Percentiles rank a stretch among this genome's conserved stretches.
Conservation (phyloP, 2,113 vertebrate genomes). For the Pseudopipra pipra region DNA sequence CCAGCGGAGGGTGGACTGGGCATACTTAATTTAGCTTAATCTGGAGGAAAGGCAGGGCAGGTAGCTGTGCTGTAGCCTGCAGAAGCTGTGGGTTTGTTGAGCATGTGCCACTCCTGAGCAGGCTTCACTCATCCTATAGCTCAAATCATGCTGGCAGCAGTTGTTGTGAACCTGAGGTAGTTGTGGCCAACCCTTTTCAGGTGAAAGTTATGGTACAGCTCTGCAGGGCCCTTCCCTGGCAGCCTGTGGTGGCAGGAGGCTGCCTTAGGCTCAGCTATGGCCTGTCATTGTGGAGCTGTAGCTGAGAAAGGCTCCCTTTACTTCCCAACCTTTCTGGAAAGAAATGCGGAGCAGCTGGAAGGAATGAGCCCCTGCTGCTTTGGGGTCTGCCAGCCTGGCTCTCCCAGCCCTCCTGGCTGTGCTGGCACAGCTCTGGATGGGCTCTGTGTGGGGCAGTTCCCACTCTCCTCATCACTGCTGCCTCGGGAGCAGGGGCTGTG, state of each 20-base stretch:
- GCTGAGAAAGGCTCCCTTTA: neutral
- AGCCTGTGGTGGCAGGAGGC: neutral
- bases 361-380: neutral
- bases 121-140: neutral
- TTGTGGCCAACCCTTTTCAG: neutral
- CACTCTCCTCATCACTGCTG: rapidly evolving
- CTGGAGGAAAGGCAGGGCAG: neutral
- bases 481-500: neutral
- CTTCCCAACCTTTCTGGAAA: neutral
- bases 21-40: neutral
- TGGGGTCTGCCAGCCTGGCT: neutral
- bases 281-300: neutral
- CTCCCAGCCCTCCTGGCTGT: neutral
- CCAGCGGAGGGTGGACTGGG: neutral
- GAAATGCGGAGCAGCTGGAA: neutral
- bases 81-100: neutral
- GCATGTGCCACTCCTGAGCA: neutral
- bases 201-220: neutral
- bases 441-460: neutral
- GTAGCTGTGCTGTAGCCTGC: neutral
- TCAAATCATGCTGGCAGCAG: neutral
- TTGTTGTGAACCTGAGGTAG: rapidly evolving
- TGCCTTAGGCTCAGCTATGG: neutral
- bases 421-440: neutral
- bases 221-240: neutral